phyloP scores from a whole-genome alignment of 1,140 invertebrate species.

The Acromyrmex heyeri region DNA sequence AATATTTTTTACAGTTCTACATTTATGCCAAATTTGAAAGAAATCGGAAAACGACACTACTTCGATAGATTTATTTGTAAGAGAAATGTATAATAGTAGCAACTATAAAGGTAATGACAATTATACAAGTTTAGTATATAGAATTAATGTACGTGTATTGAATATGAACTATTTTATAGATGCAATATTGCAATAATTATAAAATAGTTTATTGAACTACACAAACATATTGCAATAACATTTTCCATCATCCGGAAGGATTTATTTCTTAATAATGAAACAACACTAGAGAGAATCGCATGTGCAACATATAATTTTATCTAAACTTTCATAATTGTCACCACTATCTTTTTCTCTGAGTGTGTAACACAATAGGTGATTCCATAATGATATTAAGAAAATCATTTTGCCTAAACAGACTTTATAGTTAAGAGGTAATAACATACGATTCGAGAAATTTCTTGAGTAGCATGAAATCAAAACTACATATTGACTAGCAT shows the following conservation, averaged over 20 bases:
- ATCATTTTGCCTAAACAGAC: neutral
- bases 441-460: slow-evolving; percentile 27
- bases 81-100: too few relatives aligned
- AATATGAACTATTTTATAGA: too few relatives aligned
- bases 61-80: too few relatives aligned
- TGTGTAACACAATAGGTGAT: neutral
- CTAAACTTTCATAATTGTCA: slow-evolving; percentile 5
- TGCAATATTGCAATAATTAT: too few relatives aligned
- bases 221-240: neutral
- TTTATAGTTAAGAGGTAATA: slow-evolving; percentile 32
- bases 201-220: too few relatives aligned
- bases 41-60: too few relatives aligned
- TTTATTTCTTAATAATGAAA: neutral
- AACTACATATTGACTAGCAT: slow-evolving; percentile 25
- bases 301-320: neutral
- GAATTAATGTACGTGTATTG: too few relatives aligned
- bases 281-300: neutral
- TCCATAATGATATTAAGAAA: neutral
- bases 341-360: neutral
- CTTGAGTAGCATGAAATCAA: slow-evolving; percentile 51
- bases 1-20: too few relatives aligned
- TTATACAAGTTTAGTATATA: too few relatives aligned
- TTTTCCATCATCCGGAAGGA: neutral
- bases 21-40: too few relatives aligned
- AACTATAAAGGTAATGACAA: too few relatives aligned